Evolutionary conservation across 2,113 vertebrate species (phyloP), one percentile per base, ranked within the genome.

Genomic region (Sinocyclocheilus grahami): DNA sequence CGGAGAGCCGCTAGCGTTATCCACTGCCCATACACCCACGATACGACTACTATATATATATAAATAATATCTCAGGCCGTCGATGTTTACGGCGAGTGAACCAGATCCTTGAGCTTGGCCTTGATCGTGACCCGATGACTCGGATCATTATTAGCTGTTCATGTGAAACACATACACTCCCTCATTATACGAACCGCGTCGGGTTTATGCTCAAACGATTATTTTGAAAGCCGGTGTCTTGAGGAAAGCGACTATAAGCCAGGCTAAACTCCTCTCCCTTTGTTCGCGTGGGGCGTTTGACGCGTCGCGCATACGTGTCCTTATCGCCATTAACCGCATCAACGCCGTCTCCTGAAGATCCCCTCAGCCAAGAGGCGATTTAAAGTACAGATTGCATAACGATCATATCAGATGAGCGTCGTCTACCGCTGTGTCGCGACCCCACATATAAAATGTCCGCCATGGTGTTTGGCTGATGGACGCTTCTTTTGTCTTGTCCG

Each of bases 381-480:
- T 11, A 18, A 51, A 48, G 5, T 13, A 6, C 46, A 10, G 9
- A 20, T 65, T 48, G 1, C 18, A 9, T 48, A 14, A 16, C 11
- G n/a, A 11, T 63, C 13, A 24, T 11, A 0, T 48, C 1, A 55
- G 20, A 37, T 0, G 27, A 7, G 4, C 16, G 2, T 5, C 11
- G 18, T 18, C 27, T 12, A 53, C 30, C 48, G 10, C 30, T 30
- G 30, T n/a, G 5, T 33, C 30, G 33, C 37, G 78, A 86, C 85
- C 77, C 85, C 89, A 76, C 87, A 88, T 89, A 87, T 93, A 96
- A 96, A 95, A 96, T 96, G 95, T 95, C 95, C 93, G 95, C 95
- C 94, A 84, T 72, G 30, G 74, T 82, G 74, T 78, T 27, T 67
- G 55, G 72, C 90, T 89, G 74, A 84, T 55, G 42, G 78, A 3